Evolutionary conservation across 2,888 invertebrate genomes (phyloP).

Genomic region (Pseudolycoriella hygida): DNA sequence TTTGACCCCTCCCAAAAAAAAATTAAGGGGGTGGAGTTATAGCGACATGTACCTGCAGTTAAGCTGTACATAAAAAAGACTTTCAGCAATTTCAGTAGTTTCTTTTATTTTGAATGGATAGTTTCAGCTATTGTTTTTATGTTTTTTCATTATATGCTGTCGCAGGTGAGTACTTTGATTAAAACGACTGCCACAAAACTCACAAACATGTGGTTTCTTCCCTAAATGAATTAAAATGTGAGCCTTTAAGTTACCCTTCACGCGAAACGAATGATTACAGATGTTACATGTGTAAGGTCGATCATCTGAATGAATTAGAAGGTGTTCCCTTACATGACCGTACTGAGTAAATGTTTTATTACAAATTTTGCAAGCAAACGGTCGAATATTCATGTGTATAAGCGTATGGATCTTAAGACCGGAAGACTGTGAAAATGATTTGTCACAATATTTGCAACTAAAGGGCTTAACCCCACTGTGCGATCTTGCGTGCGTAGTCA

Average conservation of each 20-base stretch:
- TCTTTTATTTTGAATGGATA: no score
- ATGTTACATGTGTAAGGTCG: constrained; percentile 9
- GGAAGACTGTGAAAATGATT: constrained; percentile 9
- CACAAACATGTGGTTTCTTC: background rate
- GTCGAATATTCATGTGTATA: constrained; percentile 24
- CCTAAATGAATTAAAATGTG: constrained; percentile 8
- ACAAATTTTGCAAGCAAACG: constrained; percentile 19
- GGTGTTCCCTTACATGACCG: constrained; percentile 9
- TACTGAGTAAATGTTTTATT: constrained; percentile 9
- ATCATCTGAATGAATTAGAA: constrained; percentile 7
- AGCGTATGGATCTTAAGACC: constrained; percentile 18
- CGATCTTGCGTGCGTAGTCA: constrained; percentile 20
- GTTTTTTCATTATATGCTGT: constrained; percentile 2
- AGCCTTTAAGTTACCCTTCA: constrained; percentile 10
- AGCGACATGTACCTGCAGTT: no score
- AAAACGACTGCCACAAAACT: background rate
- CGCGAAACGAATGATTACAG: constrained; percentile 10
- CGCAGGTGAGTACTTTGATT: background rate
- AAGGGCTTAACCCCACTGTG: constrained; percentile 8
- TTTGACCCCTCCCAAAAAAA: no score
- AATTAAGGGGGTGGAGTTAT: no score
- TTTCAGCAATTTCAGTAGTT: no score
- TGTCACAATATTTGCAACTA: constrained; percentile 8
- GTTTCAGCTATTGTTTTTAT: background rate
- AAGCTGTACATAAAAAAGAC: no score